Base-by-base conservation (phyloP, 2,113 vertebrate species). In the Platycercus adscitus region DNA sequence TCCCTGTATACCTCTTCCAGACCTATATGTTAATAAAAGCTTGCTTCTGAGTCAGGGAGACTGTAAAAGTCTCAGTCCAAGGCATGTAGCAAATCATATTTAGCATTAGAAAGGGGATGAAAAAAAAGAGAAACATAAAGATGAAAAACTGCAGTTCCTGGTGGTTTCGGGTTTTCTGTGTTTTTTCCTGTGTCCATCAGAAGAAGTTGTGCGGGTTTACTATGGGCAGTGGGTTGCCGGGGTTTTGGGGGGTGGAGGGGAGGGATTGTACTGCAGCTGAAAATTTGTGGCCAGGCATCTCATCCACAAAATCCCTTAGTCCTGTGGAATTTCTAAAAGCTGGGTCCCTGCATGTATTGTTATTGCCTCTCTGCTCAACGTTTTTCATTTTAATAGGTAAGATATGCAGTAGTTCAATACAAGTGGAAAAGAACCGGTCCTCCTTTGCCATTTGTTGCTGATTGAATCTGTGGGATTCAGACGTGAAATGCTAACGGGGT, bases 321-420 rank as follows among this genome's bases (percentile, higher is more conserved):
- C 53, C 81, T 28, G 1, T 46, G 49, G 77, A 70, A 79, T 89
- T 79, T 55, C 55, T 35, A 23, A 41, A 79, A 55, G 21, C 55
- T 0, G 3, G 29, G 28, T 39, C 55, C 35, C 21, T 70, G 20
- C 2, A 0, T 60, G 3, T 17, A 2, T 25, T 44, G 44, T 58
- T 86, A 47, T 11, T 78, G 81, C 55, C 31, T 37, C 76, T 86
- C 39, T 47, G 49, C 81, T 65, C 44, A 25, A 23, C 4, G 0
- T 49, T 53, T 37, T 53, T 35, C 66, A 13, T 86, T 70, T 61
- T 76, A 61, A 66, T 70, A 35, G 68, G 58, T 56, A 20, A 43
- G 71, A 19, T 15, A 10, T 0, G 31, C 33, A 73, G 70, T 26
- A 14, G 53, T 14, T 69, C n/a, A 39, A 13, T 77, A 39, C 55